phyloP scores from a whole-genome alignment of 2,888 invertebrate genomes.

The Xestia rhomboidea region DNA sequence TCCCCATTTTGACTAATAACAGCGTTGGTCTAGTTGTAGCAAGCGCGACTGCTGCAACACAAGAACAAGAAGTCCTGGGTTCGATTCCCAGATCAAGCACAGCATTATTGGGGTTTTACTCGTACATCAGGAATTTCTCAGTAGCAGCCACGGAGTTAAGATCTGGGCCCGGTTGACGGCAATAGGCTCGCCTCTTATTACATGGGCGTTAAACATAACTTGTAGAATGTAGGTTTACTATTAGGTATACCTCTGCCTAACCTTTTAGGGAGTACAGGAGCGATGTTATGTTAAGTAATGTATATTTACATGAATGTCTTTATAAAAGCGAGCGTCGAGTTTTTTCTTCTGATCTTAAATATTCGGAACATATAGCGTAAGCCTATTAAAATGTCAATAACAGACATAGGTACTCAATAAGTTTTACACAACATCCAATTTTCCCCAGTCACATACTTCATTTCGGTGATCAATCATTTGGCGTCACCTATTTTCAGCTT shows the following conservation, averaged over 20 bases:
- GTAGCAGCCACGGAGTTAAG: too few relatives aligned
- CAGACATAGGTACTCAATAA: not conserved
- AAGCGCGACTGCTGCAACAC: too few relatives aligned
- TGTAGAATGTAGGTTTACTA: not conserved
- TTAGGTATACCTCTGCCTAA: not conserved
- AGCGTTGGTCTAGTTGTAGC: not conserved
- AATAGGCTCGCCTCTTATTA: not conserved
- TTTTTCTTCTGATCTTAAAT: not conserved
- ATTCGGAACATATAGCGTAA: not conserved
- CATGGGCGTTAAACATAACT: not conserved
- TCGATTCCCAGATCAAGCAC: not conserved
- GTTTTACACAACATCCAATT: conserved; percentile 2
- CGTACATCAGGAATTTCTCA: too few relatives aligned
- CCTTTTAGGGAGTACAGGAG: not conserved
- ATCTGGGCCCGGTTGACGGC: too few relatives aligned
- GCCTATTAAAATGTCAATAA: not conserved
- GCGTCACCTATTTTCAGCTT: conserved; percentile 9
- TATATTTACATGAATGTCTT: not conserved
- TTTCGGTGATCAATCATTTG: not conserved
- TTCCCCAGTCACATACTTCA: not conserved
- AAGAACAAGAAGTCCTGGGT: not conserved
- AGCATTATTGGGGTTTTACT: not conserved
- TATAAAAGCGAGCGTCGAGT: not conserved
- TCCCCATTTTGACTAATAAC: not conserved
- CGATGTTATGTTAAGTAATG: not conserved